These are phyloP conservation scores for Oscheius myriophilus DNA, from an alignment of 2,888 invertebrate species.

Conservation along the genomic window DNA sequence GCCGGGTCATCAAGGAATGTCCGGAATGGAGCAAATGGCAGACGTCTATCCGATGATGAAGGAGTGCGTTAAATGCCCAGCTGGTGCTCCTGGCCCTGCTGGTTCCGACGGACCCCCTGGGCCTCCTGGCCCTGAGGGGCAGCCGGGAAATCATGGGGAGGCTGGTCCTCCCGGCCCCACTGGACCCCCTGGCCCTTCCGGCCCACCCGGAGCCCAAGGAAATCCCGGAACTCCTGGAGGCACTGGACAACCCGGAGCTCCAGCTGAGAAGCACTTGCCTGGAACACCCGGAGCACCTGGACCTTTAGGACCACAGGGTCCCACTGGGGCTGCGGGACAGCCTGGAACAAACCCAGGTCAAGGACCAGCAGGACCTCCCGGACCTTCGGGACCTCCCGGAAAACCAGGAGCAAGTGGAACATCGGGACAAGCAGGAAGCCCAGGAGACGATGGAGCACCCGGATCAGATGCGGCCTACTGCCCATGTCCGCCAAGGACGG, in stretches of 20 bases:
- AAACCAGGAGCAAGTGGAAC: constrained; percentile 32
- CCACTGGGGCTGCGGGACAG: too few species aligned
- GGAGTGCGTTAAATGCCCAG: constrained; percentile 1
- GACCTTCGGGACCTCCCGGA: constrained; percentile 34
- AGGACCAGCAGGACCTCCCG: constrained; percentile 21
- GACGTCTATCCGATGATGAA: constrained; percentile 25
- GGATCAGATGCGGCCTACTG: too few species aligned
- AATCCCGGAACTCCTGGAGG: constrained; percentile 44
- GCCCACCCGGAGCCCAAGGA: constrained; percentile 49
- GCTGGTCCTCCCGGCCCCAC: constrained; percentile 40
- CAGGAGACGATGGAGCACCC: too few species aligned
- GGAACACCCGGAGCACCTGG: constrained; percentile 44
- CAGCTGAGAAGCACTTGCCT: constrained; percentile 44
- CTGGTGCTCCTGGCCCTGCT: constrained; percentile 46
- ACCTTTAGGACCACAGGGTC: constrained; percentile 13
- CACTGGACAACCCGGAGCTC: constrained; percentile 44
- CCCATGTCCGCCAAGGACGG: too few species aligned
- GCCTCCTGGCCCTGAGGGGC: constrained; percentile 44
- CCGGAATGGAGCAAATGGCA: constrained; percentile 20
- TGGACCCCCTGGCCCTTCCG: constrained; percentile 45
- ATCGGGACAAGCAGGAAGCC: too few species aligned
- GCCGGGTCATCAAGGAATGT: too few species aligned
- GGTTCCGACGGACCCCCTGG: constrained; percentile 40
- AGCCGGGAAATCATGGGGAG: constrained; percentile 44
- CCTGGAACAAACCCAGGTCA: too few species aligned